Conservation (phyloP, 2,113 vertebrate species). For the Amphiprion ocellaris region DNA sequence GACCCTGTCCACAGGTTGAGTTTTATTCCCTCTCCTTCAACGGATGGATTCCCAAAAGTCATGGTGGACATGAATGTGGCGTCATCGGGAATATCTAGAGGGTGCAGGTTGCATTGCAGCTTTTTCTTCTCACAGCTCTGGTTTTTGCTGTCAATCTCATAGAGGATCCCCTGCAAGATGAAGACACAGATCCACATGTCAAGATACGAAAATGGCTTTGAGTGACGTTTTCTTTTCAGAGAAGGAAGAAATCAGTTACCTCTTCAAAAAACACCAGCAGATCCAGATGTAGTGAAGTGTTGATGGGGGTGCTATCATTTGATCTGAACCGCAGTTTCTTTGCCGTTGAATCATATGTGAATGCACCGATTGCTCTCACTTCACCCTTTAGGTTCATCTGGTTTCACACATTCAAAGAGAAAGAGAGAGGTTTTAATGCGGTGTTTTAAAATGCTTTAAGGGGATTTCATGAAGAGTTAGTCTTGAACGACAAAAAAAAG, state of each 20-base stretch:
- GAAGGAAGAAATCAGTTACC: constrained; percentile 51
- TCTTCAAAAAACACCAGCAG: constrained; percentile 82
- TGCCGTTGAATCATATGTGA: constrained; percentile 77
- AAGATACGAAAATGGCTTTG: neutral
- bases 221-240: too few species aligned
- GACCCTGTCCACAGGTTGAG: constrained; percentile 57
- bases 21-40: constrained; percentile 75
- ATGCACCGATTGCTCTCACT: constrained; percentile 57
- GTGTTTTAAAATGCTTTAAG: neutral
- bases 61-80: constrained; percentile 7
- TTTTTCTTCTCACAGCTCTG: constrained; percentile 83
- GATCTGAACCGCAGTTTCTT: constrained; percentile 82
- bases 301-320: constrained; percentile 61
- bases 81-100: constrained; percentile 76
- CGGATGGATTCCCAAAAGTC: constrained; percentile 47
- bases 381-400: constrained; percentile 72
- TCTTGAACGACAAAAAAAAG: neutral
- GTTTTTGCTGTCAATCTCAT: constrained; percentile 83
- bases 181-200: neutral
- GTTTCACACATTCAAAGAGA: constrained; percentile 15
- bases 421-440: neutral
- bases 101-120: constrained; percentile 71
- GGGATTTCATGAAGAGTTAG: neutral
- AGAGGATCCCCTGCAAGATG: constrained; percentile 68
- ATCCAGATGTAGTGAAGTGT: constrained; percentile 75